These are phyloP conservation scores for Nibea albiflora DNA, from an alignment of 2,113 vertebrate genomes.

Conservation along the genomic window DNA sequence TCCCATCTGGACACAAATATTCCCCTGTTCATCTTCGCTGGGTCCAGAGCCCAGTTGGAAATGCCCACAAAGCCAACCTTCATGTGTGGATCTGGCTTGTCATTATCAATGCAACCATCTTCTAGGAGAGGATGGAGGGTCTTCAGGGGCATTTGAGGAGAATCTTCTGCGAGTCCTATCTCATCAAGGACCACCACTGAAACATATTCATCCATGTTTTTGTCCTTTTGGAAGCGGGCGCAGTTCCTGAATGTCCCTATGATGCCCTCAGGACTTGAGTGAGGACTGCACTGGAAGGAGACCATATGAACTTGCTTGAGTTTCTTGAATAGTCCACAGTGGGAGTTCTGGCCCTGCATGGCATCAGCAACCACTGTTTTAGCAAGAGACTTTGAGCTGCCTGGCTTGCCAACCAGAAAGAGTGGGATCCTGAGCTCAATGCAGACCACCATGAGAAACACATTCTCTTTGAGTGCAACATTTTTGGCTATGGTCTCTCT, in stretches of 20 bases:
- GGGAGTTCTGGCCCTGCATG: conserved; percentile 83
- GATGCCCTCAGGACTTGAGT: conserved; percentile 87
- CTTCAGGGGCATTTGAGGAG: conserved; percentile 87
- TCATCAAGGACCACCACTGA: conserved; percentile 87
- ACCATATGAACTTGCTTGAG: conserved; percentile 86
- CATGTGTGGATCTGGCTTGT: conserved; percentile 81
- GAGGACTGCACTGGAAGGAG: conserved; percentile 88
- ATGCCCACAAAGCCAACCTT: conserved; percentile 88
- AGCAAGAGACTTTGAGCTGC: conserved; percentile 88
- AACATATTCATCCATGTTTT: conserved; percentile 84
- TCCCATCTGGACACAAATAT: conserved; percentile 86
- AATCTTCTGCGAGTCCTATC: conserved; percentile 87
- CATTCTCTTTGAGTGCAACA: conserved; percentile 85
- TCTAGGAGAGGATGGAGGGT: conserved; percentile 87
- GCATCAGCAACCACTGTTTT: conserved; percentile 85
- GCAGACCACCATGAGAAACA: conserved; percentile 87
- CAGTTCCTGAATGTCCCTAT: conserved; percentile 85
- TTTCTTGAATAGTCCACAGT: conserved; percentile 75
- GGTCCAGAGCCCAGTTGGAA: conserved; percentile 88
- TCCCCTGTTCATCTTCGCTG: conserved; percentile 88
- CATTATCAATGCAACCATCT: conserved; percentile 85
- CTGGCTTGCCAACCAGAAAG: conserved; percentile 86
- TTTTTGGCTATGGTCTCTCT: conserved; percentile 82
- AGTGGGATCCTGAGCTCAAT: conserved; percentile 86
- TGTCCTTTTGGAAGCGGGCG: conserved; percentile 85